Conservation (phyloP, 2,888 invertebrate species). For the Nephrocerus scutellatus region DNA sequence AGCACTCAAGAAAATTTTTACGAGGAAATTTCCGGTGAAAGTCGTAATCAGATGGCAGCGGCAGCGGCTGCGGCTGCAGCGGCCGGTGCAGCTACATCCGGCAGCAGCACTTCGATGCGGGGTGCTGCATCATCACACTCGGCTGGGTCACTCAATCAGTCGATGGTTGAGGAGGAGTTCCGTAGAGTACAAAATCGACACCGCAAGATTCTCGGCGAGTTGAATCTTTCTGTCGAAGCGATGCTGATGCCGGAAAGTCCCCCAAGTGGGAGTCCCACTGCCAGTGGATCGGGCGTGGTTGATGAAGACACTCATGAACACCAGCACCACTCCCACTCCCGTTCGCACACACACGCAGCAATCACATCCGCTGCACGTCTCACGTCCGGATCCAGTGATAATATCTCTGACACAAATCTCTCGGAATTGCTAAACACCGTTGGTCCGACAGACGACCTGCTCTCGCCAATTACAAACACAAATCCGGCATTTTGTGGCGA, state of each 20-base stretch:
- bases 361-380: constrained; percentile 22
- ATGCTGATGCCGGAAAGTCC: constrained; percentile 79
- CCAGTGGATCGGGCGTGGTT: constrained; percentile 31
- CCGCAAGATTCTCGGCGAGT: constrained; percentile 73
- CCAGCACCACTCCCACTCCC: constrained; percentile 43
- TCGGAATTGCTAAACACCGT: constrained; percentile 58
- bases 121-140: constrained; percentile 49
- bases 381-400: constrained; percentile 46
- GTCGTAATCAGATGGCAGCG: constrained; percentile 12
- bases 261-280: constrained; percentile 48
- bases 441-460: constrained; percentile 49
- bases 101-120: not conserved
- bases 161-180: constrained; percentile 75
- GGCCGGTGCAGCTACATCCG: constrained; percentile 5
- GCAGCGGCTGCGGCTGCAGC: constrained; percentile 3
- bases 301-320: constrained; percentile 1
- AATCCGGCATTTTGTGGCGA: constrained; percentile 50
- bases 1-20: constrained; percentile 29
- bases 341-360: constrained; percentile 27
- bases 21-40: constrained; percentile 29
- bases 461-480: constrained; percentile 38
- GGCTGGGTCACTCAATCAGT: constrained; percentile 61
- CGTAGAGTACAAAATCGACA: constrained; percentile 76
- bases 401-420: constrained; percentile 58
- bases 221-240: constrained; percentile 81